These are phyloP conservation scores for Seladonia tumulorum DNA, from an alignment of 2,888 invertebrate species.

Conservation along the genomic window DNA sequence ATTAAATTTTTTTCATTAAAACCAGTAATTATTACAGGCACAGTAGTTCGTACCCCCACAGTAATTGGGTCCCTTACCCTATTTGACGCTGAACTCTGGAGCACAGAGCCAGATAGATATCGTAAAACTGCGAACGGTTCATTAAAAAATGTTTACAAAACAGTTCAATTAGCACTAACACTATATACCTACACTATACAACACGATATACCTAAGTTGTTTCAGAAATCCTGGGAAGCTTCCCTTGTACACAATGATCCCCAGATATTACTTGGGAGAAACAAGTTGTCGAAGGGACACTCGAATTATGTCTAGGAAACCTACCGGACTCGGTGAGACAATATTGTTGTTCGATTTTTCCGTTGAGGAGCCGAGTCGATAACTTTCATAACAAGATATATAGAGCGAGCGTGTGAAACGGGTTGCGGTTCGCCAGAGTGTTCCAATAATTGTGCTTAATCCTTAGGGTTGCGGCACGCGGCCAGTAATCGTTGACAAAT, in stretches of 20 bases:
- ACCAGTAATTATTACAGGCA: too few species aligned
- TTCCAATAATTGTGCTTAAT: constrained; percentile 83
- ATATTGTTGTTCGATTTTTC: constrained; percentile 50
- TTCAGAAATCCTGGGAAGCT: neutral
- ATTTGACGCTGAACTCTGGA: too few species aligned
- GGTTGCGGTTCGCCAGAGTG: constrained; percentile 76
- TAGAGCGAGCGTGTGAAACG: constrained; percentile 78
- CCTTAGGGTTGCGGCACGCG: constrained; percentile 80
- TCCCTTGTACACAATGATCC: neutral
- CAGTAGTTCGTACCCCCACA: too few species aligned
- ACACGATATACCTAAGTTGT: neutral
- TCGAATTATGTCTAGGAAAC: constrained; percentile 4
- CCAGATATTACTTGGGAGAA: neutral
- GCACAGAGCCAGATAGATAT: too few species aligned
- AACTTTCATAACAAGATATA: constrained; percentile 61
- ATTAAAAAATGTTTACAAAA: too few species aligned
- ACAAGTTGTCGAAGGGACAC: neutral
- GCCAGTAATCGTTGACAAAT: constrained; percentile 68
- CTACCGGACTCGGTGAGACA: constrained; percentile 24
- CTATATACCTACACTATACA: too few species aligned
- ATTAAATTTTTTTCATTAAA: too few species aligned
- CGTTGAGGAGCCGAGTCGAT: constrained; percentile 40
- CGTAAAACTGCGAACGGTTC: too few species aligned
- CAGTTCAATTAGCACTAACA: too few species aligned
- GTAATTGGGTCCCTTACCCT: too few species aligned